phyloP scores from a whole-genome alignment of 2,797 vertebrate genomes.

The Crenichthys baileyi region DNA sequence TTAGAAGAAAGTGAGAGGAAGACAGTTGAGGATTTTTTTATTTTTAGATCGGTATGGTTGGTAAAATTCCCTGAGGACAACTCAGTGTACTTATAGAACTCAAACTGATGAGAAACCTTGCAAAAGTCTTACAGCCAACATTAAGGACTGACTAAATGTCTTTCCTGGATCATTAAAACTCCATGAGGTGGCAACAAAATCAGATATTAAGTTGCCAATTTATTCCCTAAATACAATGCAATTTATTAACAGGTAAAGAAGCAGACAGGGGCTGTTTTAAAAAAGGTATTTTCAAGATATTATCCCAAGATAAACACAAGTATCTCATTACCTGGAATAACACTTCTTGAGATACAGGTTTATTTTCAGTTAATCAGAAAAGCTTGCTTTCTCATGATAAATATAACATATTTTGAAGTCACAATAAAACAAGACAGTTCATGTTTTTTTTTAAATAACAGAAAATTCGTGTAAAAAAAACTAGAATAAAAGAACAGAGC shows the following conservation, averaged over 20 bases:
- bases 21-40: conserved; percentile 19
- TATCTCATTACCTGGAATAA: background rate
- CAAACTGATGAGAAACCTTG: conserved; percentile 25
- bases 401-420: background rate
- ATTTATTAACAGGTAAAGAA: background rate
- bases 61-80: conserved; percentile 21
- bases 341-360: background rate
- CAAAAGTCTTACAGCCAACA: conserved; percentile 3
- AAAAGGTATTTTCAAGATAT: background rate
- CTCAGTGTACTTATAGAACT: conserved; percentile 5
- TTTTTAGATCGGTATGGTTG: conserved; percentile 36
- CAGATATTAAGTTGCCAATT: background rate
- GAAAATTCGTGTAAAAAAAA: background rate
- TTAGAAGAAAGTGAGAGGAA: background rate
- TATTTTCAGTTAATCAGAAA: background rate
- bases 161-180: conserved; percentile 7
- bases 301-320: background rate
- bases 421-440: background rate
- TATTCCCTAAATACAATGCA: background rate
- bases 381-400: background rate
- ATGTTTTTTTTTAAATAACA: background rate
- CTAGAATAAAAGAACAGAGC: background rate
- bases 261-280: background rate
- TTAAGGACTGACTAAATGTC: conserved; percentile 11
- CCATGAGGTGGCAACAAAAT: background rate